A percentile compares a stretch with the other conserved stretches of the same genome.
phyloP scores from a whole-genome alignment of 1,140 invertebrate genomes.

The Drosophila guanche region DNA sequence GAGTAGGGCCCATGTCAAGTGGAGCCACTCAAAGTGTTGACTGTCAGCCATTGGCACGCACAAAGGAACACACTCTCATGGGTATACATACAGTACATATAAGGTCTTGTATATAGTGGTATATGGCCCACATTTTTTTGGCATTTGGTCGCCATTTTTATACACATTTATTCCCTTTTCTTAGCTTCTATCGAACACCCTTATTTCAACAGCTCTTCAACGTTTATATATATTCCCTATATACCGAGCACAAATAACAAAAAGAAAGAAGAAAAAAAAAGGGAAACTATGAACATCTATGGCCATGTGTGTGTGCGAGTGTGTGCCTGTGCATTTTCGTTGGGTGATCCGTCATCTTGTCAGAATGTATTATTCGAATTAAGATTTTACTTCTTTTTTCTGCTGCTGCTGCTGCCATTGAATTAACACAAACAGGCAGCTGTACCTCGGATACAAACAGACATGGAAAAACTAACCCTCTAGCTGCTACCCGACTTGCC shows the following conservation, averaged over 20 bases:
- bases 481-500: too few relatives aligned
- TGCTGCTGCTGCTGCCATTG: slow-evolving; percentile 63
- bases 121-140: slow-evolving; percentile 55
- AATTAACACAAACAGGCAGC: slow-evolving; percentile 74
- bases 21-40: slow-evolving; percentile 77
- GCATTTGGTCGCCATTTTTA: slow-evolving; percentile 77
- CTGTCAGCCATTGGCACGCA: slow-evolving; percentile 74
- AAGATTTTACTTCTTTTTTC: slow-evolving; percentile 80
- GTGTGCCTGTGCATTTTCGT: slow-evolving; percentile 76
- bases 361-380: slow-evolving; percentile 83
- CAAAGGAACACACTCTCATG: slow-evolving; percentile 7
- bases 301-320: slow-evolving; percentile 53
- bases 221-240: slow-evolving; percentile 3
- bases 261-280: slow-evolving; percentile 51
- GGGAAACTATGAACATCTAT: slow-evolving; percentile 75
- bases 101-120: neutral
- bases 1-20: slow-evolving; percentile 64
- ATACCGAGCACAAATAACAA: slow-evolving; percentile 45
- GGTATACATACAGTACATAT: neutral
- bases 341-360: slow-evolving; percentile 83
- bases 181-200: slow-evolving; percentile 66
- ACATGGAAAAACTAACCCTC: slow-evolving; percentile 30
- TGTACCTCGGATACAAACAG: slow-evolving; percentile 35
- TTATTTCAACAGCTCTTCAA: slow-evolving; percentile 61
- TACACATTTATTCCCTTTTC: slow-evolving; percentile 16